phyloP scores from a whole-genome alignment of 2,888 invertebrate genomes.

The Phalera bucephala region DNA sequence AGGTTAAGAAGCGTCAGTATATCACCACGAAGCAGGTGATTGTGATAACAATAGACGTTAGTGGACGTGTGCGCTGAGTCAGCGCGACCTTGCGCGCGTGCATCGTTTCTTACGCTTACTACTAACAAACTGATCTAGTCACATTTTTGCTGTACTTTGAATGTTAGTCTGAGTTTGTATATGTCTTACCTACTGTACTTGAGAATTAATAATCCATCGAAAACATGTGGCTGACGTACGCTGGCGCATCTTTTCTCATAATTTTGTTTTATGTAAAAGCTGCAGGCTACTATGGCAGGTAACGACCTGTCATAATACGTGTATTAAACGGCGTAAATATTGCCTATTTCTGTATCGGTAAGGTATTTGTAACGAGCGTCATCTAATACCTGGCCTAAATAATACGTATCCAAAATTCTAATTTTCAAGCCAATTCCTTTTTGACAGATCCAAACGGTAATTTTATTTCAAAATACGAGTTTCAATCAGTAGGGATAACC shows the following conservation, averaged over 20 bases:
- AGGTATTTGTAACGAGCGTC: background rate
- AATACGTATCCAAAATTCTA: too few relatives aligned
- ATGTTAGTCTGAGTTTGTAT: too few relatives aligned
- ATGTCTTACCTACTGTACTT: too few relatives aligned
- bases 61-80: slow-evolving; percentile 26
- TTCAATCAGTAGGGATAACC: too few relatives aligned
- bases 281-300: slow-evolving; percentile 29
- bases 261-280: slow-evolving; percentile 36
- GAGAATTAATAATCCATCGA: too few relatives aligned
- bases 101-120: background rate
- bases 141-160: too few relatives aligned
- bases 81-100: slow-evolving; percentile 32
- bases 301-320: too few relatives aligned
- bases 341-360: slow-evolving; percentile 19
- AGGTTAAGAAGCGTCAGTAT: slow-evolving; percentile 5
- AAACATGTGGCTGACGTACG: slow-evolving; percentile 5
- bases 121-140: too few relatives aligned
- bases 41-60: slow-evolving; percentile 27
- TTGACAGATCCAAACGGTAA: too few relatives aligned
- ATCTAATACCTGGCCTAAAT: too few relatives aligned
- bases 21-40: slow-evolving; percentile 22
- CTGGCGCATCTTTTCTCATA: slow-evolving; percentile 31
- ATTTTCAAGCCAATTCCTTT: too few relatives aligned
- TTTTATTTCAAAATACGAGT: too few relatives aligned
- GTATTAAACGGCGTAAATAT: slow-evolving; percentile 30